phyloP scores from a whole-genome alignment of 1,140 invertebrate genomes.

The Cydia splendana region DNA sequence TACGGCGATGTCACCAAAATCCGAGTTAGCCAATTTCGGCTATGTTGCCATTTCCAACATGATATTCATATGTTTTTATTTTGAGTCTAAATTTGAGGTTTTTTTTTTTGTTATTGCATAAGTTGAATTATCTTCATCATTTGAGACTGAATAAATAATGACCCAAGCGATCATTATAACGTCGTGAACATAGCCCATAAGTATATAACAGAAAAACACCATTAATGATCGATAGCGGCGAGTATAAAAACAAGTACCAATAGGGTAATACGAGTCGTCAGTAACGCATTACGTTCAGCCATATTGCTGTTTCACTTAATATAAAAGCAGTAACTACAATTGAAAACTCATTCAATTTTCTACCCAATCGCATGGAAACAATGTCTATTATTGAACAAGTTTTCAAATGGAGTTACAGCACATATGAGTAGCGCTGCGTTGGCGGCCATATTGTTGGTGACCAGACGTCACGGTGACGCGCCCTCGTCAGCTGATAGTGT shows the following conservation, averaged over 20 bases:
- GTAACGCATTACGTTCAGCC: slow-evolving; percentile 7
- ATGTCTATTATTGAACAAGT: not conserved
- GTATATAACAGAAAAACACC: not conserved
- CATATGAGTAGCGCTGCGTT: slow-evolving; percentile 42
- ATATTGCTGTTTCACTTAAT: not conserved
- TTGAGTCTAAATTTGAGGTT: too few relatives aligned
- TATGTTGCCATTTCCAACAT: too few relatives aligned
- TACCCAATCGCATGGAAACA: not conserved
- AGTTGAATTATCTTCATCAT: too few relatives aligned
- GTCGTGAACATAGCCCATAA: not conserved
- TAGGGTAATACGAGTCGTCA: slow-evolving; percentile 11
- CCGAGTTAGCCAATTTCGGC: too few relatives aligned
- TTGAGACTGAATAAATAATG: not conserved
- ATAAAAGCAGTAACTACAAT: not conserved
- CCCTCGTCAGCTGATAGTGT: slow-evolving; percentile 65
- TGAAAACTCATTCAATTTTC: not conserved
- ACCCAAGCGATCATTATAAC: not conserved
- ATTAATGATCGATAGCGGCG: not conserved
- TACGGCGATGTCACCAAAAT: too few relatives aligned
- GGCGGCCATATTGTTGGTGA: slow-evolving; percentile 57
- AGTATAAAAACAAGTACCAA: slow-evolving; percentile 1
- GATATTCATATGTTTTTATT: too few relatives aligned
- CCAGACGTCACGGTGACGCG: slow-evolving; percentile 65
- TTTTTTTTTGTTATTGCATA: too few relatives aligned
- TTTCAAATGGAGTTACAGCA: not conserved